Percentiles rank a stretch among this genome's conserved stretches.
phyloP scores from a whole-genome alignment of 2,888 invertebrate genomes.

The Leptogaster cylindrica region DNA sequence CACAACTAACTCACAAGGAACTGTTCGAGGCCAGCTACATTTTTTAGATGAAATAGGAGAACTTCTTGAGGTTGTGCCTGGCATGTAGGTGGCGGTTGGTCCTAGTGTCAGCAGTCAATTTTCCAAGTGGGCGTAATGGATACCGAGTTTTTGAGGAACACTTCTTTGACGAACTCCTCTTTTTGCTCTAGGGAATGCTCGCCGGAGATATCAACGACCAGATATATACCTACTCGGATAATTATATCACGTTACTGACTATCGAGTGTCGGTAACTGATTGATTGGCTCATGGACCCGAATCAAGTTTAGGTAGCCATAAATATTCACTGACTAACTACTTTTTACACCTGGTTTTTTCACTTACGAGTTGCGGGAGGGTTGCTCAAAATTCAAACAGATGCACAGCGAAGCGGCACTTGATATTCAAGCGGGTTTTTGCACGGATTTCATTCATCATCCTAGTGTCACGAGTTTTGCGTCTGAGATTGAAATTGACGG shows the following conservation, averaged over 20 bases:
- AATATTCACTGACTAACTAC: constrained; percentile 28
- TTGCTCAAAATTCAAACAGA: too few species aligned
- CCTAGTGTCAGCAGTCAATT: constrained; percentile 37
- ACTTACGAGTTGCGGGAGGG: neutral
- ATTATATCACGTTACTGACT: constrained; percentile 36
- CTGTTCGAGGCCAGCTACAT: too few species aligned
- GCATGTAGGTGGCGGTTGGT: constrained; percentile 30
- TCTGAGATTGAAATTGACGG: too few species aligned
- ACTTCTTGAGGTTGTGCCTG: constrained; percentile 38
- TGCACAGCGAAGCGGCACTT: too few species aligned
- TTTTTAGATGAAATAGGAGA: constrained; percentile 32
- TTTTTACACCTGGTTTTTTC: constrained; percentile 13
- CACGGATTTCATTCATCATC: too few species aligned
- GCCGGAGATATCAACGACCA: constrained; percentile 5
- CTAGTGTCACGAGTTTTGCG: too few species aligned
- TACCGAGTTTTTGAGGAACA: neutral
- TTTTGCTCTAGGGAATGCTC: neutral
- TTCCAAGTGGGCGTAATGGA: constrained; percentile 39
- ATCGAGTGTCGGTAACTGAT: constrained; percentile 37
- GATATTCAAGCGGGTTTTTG: too few species aligned
- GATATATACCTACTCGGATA: constrained; percentile 6
- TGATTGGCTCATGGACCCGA: constrained; percentile 29
- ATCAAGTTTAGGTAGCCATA: constrained; percentile 14
- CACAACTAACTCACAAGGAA: too few species aligned
- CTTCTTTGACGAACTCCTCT: neutral